Evolutionary conservation across 2,113 vertebrate species (phyloP).

Genomic region (Toxotes jaculatrix): DNA sequence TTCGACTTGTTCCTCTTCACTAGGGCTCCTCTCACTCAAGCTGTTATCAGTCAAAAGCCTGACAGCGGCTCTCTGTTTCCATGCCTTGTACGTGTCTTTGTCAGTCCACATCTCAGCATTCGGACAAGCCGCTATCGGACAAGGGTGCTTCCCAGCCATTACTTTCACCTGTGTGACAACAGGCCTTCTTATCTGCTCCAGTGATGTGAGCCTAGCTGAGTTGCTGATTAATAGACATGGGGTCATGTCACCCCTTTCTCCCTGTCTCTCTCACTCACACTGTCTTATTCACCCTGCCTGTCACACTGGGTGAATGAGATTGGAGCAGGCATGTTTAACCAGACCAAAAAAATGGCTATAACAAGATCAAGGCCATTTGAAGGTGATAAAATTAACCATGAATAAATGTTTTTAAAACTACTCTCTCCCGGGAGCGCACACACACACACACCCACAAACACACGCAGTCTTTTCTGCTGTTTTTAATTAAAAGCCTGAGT

Average conservation of each 20-base stretch:
- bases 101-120: conserved; percentile 69
- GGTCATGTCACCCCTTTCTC: conserved; percentile 52
- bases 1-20: conserved; percentile 61
- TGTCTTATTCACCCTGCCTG: conserved; percentile 32
- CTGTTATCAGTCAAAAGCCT: conserved; percentile 76
- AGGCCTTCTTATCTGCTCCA: conserved; percentile 77
- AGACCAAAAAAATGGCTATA: conserved; percentile 7
- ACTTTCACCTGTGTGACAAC: conserved; percentile 78
- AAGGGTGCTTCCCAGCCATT: conserved; percentile 66
- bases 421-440: conserved; percentile 45
- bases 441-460: conserved; percentile 25
- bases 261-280: background rate
- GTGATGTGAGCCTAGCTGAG: conserved; percentile 71
- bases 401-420: conserved; percentile 67
- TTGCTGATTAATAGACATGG: conserved; percentile 82
- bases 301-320: conserved; percentile 36
- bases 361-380: conserved; percentile 51
- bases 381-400: conserved; percentile 64
- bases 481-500: conserved; percentile 84
- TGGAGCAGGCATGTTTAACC: conserved; percentile 15
- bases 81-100: conserved; percentile 66
- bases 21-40: conserved; percentile 66
- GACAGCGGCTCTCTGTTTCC: conserved; percentile 78
- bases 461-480: conserved; percentile 27
- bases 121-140: conserved; percentile 75